phyloP scores from a whole-genome alignment of 2,888 invertebrate genomes.

The Onthophagus sagittarius region DNA sequence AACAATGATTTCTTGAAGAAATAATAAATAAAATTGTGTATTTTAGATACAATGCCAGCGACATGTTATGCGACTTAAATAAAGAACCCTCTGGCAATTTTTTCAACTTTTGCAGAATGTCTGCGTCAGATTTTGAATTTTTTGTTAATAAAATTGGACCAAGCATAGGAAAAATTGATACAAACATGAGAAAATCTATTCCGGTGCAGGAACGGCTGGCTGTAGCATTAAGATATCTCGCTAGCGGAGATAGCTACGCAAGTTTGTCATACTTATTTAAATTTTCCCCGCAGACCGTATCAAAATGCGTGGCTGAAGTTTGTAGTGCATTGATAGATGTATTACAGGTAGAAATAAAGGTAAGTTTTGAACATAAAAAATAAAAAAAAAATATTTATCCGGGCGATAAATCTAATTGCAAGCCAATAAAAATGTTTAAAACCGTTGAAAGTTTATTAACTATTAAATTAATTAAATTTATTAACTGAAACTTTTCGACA shows the following conservation, averaged over 20 bases:
- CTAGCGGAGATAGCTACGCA: conserved; percentile 29
- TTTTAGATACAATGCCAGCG: conserved; percentile 8
- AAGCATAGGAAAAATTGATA: conserved; percentile 27
- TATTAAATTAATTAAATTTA: too few relatives aligned
- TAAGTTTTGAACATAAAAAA: neutral
- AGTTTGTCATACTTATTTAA: conserved; percentile 32
- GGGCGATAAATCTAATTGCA: too few relatives aligned
- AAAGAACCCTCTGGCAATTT: conserved; percentile 23
- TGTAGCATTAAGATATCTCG: conserved; percentile 28
- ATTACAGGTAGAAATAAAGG: conserved; percentile 6
- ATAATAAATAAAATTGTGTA: too few relatives aligned
- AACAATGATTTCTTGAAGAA: neutral
- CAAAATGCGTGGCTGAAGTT: conserved; percentile 25
- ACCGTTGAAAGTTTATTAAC: too few relatives aligned
- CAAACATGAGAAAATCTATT: conserved; percentile 28
- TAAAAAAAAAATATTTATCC: neutral
- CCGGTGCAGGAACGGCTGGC: conserved; percentile 27
- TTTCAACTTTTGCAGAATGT: conserved; percentile 31
- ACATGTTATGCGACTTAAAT: conserved; percentile 3
- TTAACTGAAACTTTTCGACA: too few relatives aligned
- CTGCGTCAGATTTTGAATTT: conserved; percentile 28
- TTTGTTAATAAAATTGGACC: conserved; percentile 26
- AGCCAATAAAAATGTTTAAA: too few relatives aligned
- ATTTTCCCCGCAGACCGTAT: conserved; percentile 28
- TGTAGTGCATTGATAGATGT: conserved; percentile 23